phyloP scores from a whole-genome alignment of 2,888 invertebrate genomes.

The Incurvaria masculella region DNA sequence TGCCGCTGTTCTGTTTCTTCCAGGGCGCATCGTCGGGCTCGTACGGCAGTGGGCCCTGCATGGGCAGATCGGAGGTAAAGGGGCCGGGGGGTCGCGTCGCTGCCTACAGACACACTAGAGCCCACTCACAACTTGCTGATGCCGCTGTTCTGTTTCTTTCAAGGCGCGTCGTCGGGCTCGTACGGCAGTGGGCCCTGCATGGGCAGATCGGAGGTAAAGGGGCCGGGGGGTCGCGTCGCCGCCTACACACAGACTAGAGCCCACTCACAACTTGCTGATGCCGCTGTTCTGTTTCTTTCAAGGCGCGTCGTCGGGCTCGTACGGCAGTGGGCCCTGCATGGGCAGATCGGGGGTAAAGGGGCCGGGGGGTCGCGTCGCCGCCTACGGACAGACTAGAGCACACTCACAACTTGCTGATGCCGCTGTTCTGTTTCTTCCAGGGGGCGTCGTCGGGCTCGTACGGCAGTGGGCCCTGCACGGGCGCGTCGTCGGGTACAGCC shows the following conservation, averaged over 20 bases:
- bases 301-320: slow-evolving; percentile 96
- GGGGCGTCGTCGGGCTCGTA: slow-evolving; percentile 97
- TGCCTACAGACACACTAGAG: slow-evolving; percentile 21
- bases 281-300: slow-evolving; percentile 88
- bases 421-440: slow-evolving; percentile 85
- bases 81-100: neutral
- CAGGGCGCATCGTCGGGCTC: slow-evolving; percentile 98
- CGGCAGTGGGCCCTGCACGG: slow-evolving; percentile 96
- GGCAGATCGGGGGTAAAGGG: slow-evolving; percentile 63
- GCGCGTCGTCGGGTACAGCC: slow-evolving; percentile 57
- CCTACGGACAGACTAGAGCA: too few relatives aligned
- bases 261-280: slow-evolving; percentile 89
- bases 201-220: slow-evolving; percentile 63
- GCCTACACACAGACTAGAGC: too few relatives aligned
- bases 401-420: slow-evolving; percentile 88
- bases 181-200: slow-evolving; percentile 96
- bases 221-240: neutral
- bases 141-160: slow-evolving; percentile 84
- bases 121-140: slow-evolving; percentile 92
- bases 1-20: slow-evolving; percentile 84
- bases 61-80: slow-evolving; percentile 68
- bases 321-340: slow-evolving; percentile 95
- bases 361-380: neutral
- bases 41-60: slow-evolving; percentile 94
- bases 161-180: slow-evolving; percentile 97